These are phyloP conservation scores for Bolinopsis microptera DNA, from an alignment of 37 sponge, comb jelly and placozoan species.

Conservation along the genomic window DNA sequence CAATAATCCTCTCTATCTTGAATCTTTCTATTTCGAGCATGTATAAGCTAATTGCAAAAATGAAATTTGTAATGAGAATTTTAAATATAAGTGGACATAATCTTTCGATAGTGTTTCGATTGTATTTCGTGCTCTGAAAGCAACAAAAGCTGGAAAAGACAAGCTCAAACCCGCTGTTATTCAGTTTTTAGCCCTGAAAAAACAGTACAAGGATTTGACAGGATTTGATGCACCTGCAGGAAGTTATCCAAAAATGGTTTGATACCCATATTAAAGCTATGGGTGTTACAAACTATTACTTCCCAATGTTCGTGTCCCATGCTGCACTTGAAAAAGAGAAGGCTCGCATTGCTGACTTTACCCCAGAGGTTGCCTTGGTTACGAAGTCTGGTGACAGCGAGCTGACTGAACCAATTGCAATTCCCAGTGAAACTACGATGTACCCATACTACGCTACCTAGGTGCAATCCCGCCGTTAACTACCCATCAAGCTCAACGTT, in stretches of 20 bases:
- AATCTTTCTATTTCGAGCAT: no score
- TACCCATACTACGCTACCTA: slow-evolving; percentile 94
- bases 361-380: slow-evolving; percentile 99
- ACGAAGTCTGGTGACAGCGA: slow-evolving; percentile 91
- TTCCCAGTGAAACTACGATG: slow-evolving; percentile 98
- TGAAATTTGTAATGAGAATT: no score
- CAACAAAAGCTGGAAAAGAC: slow-evolving; percentile 74
- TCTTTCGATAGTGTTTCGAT: no score
- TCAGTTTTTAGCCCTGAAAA: slow-evolving; percentile 74
- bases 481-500: slow-evolving; percentile 92
- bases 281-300: slow-evolving; percentile 95
- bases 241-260: slow-evolving; percentile 71
- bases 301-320: slow-evolving; percentile 97
- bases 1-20: no score
- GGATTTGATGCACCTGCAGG: slow-evolving; percentile 69
- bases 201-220: slow-evolving; percentile 76
- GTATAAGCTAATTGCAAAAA: no score
- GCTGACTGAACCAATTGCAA: slow-evolving; percentile 93
- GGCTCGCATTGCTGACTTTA: slow-evolving; percentile 96
- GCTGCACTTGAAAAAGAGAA: slow-evolving; percentile 94
- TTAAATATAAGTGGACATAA: no score
- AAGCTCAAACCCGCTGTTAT: slow-evolving; percentile 78
- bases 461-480: slow-evolving; percentile 94
- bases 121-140: slow-evolving; percentile 77
- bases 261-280: slow-evolving; percentile 84